Conservation (phyloP, 2,888 invertebrate species). For the Cancer borealis region DNA sequence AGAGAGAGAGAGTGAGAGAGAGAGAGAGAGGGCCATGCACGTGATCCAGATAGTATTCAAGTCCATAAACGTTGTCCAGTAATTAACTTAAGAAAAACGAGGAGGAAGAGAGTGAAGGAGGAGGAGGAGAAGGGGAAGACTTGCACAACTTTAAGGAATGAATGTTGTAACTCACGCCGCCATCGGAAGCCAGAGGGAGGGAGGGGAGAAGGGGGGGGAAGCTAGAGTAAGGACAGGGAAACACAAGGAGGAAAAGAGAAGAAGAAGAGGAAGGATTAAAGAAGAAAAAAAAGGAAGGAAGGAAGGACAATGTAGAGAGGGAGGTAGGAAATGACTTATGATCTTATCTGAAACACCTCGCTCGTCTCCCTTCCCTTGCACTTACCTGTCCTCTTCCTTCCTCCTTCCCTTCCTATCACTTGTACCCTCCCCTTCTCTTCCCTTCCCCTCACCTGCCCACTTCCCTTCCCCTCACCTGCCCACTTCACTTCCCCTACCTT, state of each 20-base stretch:
- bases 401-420: constrained; percentile 29
- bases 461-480: constrained; percentile 17
- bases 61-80: background rate
- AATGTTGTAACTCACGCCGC: background rate
- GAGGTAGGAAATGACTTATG: background rate
- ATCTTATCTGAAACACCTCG: background rate
- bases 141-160: background rate
- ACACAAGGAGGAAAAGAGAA: constrained; percentile 14
- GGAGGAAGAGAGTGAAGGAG: background rate
- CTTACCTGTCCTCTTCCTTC: constrained; percentile 1
- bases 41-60: background rate
- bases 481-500: background rate
- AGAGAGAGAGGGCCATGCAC: background rate
- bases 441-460: constrained; percentile 1
- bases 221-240: background rate
- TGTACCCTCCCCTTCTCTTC: background rate
- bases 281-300: background rate
- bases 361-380: background rate
- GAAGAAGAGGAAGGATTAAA: background rate
- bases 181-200: background rate
- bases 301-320: background rate
- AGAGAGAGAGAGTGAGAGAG: background rate
- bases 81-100: background rate
- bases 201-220: background rate
- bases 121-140: background rate